phyloP scores from a whole-genome alignment of 2,113 vertebrate species.

The Origma solitaria region DNA sequence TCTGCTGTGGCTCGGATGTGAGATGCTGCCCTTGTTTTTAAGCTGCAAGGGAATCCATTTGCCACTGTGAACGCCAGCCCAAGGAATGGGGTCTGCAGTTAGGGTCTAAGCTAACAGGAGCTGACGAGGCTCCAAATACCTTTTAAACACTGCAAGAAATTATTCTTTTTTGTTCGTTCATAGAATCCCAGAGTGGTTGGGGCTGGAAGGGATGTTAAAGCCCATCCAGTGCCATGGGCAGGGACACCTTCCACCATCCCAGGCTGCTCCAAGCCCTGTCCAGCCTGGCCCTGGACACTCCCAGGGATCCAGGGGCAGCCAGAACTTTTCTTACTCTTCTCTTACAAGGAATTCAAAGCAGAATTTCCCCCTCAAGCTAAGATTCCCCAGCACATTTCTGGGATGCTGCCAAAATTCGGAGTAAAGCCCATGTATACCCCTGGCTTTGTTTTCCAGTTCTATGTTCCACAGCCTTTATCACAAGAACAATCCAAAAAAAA shows the following conservation, averaged over 20 bases:
- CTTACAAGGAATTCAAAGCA: neutral
- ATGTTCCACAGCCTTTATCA: neutral
- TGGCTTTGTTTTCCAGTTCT: neutral
- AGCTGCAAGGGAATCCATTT: neutral
- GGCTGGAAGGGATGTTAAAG: neutral
- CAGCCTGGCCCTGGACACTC: neutral
- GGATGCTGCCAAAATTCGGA: neutral
- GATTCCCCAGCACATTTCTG: neutral
- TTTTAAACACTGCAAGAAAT: neutral
- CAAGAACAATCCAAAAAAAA: neutral
- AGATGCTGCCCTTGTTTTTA: neutral
- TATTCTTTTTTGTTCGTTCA: neutral
- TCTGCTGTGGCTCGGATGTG: neutral
- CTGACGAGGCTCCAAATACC: neutral
- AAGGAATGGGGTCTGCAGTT: too few species aligned
- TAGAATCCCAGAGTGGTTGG: neutral
- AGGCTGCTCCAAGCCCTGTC: neutral
- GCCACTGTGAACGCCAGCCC: neutral
- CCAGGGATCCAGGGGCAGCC: neutral
- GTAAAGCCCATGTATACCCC: accelerated
- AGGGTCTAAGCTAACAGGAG: neutral
- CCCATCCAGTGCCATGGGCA: neutral
- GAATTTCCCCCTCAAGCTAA: neutral
- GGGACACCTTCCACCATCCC: neutral
- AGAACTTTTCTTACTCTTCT: neutral